Percentiles rank a stretch among this genome's conserved stretches.
Evolutionary conservation across 2,113 vertebrate species (phyloP).

Genomic region (Origma solitaria): DNA sequence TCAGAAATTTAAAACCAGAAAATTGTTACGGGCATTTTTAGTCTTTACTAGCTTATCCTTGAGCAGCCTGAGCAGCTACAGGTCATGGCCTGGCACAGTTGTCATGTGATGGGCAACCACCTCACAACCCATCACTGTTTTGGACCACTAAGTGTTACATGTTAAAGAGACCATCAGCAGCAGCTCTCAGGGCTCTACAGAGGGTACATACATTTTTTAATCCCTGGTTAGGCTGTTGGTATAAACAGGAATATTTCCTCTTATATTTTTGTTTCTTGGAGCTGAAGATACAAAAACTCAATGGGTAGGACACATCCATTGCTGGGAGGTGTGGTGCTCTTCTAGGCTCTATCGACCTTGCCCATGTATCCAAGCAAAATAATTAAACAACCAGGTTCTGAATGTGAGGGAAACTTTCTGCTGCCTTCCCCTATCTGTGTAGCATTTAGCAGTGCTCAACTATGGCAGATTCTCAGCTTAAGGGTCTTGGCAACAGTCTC

Average conservation of each 20-base stretch:
- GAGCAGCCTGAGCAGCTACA: not conserved
- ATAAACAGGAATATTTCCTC: not conserved
- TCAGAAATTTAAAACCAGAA: not conserved
- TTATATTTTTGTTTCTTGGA: not conserved
- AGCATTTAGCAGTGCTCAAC: not conserved
- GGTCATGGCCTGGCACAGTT: not conserved
- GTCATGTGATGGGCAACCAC: not conserved
- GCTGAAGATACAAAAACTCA: not conserved
- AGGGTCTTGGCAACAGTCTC: not conserved
- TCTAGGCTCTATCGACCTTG: not conserved
- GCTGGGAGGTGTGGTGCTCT: not conserved
- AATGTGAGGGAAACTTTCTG: not conserved
- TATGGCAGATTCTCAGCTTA: not conserved
- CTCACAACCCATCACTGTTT: fast-evolving
- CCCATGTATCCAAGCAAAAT: not conserved
- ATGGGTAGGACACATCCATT: not conserved
- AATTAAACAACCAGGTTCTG: not conserved
- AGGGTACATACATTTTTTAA: not conserved
- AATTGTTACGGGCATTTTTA: not conserved
- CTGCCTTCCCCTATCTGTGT: not conserved
- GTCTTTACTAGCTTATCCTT: not conserved
- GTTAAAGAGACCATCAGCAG: not conserved
- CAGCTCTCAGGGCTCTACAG: not conserved
- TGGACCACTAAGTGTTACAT: not conserved
- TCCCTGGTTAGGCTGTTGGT: not conserved